Evolutionary conservation across 2,888 invertebrate species (phyloP).

Genomic region (Meliscaeva auricollis): DNA sequence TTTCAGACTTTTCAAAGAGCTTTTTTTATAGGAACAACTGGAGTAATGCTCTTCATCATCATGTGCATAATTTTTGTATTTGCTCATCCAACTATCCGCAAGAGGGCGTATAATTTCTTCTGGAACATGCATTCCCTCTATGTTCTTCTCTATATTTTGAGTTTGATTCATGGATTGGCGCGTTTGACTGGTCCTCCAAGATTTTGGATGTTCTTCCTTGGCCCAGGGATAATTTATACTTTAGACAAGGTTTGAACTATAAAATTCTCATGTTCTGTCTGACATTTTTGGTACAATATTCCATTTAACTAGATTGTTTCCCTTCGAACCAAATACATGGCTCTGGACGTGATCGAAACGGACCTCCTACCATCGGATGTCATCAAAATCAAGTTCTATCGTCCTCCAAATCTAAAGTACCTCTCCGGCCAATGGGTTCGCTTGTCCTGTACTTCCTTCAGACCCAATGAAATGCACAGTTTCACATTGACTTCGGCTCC

Average conservation of each 20-base stretch:
- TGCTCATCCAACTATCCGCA: conserved; percentile 95
- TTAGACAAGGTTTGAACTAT: conserved; percentile 88
- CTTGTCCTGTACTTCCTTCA: conserved; percentile 94
- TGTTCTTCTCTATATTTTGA: conserved; percentile 92
- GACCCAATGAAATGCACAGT: conserved; percentile 96
- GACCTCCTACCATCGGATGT: conserved; percentile 97
- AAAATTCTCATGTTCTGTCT: neutral
- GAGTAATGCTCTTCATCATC: conserved; percentile 93
- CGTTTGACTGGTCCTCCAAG: conserved; percentile 95
- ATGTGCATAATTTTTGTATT: conserved; percentile 99
- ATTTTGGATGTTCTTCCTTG: conserved; percentile 97
- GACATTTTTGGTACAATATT: neutral
- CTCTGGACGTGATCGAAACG: conserved; percentile 96
- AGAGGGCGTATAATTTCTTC: conserved; percentile 97
- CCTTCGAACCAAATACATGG: conserved; percentile 94
- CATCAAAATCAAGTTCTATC: conserved; percentile 96
- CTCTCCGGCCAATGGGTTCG: conserved; percentile 97
- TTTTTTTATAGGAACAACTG: conserved; percentile 89
- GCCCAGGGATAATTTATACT: conserved; percentile 94
- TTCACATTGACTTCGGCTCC: conserved; percentile 98
- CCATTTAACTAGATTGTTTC: conserved; percentile 90
- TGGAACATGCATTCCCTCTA: conserved; percentile 97
- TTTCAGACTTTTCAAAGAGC: conserved; percentile 1
- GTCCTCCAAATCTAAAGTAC: conserved; percentile 97
- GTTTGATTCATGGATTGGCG: conserved; percentile 95